These are phyloP conservation scores for Uromys caudimaculatus DNA, from an alignment of 2,797 vertebrate genomes.

Conservation along the genomic window DNA sequence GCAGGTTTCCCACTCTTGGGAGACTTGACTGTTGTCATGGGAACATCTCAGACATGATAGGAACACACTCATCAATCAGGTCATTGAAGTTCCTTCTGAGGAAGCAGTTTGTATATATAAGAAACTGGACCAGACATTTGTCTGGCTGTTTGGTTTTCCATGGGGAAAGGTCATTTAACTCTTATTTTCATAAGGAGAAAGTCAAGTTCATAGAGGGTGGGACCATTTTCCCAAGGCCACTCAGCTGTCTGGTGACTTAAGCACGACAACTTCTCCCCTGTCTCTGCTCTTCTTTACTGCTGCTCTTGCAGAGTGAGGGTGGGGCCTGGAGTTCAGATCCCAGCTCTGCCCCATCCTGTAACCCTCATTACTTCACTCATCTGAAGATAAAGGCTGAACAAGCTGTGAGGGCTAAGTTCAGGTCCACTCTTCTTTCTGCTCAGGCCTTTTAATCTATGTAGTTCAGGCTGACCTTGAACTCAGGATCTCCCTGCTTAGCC, in stretches of 20 bases:
- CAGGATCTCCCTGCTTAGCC: neutral
- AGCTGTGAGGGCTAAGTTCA: neutral
- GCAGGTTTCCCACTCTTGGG: neutral
- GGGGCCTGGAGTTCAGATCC: neutral
- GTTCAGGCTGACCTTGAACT: neutral
- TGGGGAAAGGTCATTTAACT: neutral
- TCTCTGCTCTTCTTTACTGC: too few relatives aligned
- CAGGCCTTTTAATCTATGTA: neutral
- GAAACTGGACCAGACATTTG: neutral
- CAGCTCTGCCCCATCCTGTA: neutral
- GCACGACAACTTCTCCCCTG: rapidly evolving
- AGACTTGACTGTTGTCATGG: neutral
- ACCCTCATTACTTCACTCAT: neutral
- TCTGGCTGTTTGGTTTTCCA: neutral
- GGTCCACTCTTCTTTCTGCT: neutral
- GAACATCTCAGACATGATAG: neutral
- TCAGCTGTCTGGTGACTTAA: neutral
- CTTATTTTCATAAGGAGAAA: neutral
- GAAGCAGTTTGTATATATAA: neutral
- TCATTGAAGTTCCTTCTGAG: neutral
- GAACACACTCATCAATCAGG: neutral
- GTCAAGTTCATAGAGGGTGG: neutral
- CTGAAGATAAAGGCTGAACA: neutral
- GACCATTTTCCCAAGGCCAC: neutral
- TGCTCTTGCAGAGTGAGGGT: neutral